Evolutionary conservation across 2,888 invertebrate species (phyloP).

Genomic region (Lissonota sp.): DNA sequence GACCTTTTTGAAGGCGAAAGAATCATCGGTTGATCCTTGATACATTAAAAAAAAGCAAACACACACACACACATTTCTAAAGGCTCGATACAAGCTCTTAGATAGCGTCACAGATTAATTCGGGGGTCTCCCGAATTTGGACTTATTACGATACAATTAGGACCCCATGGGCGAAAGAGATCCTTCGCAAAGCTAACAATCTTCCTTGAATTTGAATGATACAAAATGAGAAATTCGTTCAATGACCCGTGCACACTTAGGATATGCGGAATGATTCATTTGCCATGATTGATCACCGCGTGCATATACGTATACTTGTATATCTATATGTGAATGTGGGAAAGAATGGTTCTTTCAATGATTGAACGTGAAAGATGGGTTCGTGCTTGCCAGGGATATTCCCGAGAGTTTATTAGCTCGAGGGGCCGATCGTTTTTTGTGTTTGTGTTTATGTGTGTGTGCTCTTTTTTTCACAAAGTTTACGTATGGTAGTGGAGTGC

Average conservation of each 20-base stretch:
- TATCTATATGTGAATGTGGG: neutral
- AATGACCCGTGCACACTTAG: constrained; percentile 18
- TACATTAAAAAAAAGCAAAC: constrained; percentile 19
- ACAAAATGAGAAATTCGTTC: neutral
- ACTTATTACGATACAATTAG: constrained; percentile 26
- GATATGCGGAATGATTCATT: constrained; percentile 27
- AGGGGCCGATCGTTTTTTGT: constrained; percentile 62
- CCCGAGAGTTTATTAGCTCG: constrained; percentile 63
- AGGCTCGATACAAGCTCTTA: constrained; percentile 23
- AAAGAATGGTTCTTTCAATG: constrained; percentile 5
- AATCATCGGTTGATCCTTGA: constrained; percentile 37
- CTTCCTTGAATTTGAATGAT: constrained; percentile 19
- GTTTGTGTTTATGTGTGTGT: neutral
- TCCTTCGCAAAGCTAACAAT: neutral
- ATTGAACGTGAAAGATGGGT: constrained; percentile 11
- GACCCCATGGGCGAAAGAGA: constrained; percentile 14
- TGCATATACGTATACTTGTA: neutral
- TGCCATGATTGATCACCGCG: constrained; percentile 34
- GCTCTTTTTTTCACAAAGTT: constrained; percentile 3
- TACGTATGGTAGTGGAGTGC: constrained; percentile 40
- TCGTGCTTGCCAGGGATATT: constrained; percentile 45
- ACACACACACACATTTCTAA: constrained; percentile 10
- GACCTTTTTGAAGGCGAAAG: constrained; percentile 20
- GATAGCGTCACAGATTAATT: constrained; percentile 17
- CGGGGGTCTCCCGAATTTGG: constrained; percentile 5